Percentiles rank a stretch among this genome's conserved stretches.
Evolutionary conservation across 2,888 invertebrate genomes (phyloP).

Genomic region (Pelosia muscerda): DNA sequence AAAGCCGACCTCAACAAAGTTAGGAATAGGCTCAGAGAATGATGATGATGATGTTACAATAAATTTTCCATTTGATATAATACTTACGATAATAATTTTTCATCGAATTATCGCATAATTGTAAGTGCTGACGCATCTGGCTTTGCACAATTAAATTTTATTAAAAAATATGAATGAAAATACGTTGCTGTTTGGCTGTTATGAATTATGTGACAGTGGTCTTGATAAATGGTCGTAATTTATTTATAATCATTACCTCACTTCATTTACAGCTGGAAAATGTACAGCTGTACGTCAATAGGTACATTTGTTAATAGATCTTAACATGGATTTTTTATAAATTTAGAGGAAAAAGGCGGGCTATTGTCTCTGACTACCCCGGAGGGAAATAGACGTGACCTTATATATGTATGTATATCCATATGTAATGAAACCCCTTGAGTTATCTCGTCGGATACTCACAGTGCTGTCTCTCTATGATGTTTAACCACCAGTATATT

Average conservation of each 20-base stretch:
- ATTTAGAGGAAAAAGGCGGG: too few species aligned
- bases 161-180: neutral
- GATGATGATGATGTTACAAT: too few species aligned
- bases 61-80: too few species aligned
- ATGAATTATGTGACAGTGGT: constrained; percentile 5
- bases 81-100: neutral
- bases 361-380: too few species aligned
- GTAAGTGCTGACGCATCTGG: neutral
- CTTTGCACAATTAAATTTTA: neutral
- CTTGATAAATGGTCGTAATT: neutral
- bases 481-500: neutral
- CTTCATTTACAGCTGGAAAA: neutral
- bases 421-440: neutral
- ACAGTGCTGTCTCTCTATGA: neutral
- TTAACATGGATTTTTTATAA: too few species aligned
- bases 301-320: too few species aligned
- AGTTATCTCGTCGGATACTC: constrained; percentile 1
- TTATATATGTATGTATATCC: neutral
- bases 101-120: neutral
- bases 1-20: too few species aligned
- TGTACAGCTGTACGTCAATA: too few species aligned
- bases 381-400: too few species aligned
- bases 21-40: too few species aligned
- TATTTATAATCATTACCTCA: neutral
- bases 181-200: neutral